A percentile compares a stretch with the other conserved stretches of the same genome.
phyloP scores from a whole-genome alignment of 1,140 invertebrate species.

The Lordiphosa stackelbergi region DNA sequence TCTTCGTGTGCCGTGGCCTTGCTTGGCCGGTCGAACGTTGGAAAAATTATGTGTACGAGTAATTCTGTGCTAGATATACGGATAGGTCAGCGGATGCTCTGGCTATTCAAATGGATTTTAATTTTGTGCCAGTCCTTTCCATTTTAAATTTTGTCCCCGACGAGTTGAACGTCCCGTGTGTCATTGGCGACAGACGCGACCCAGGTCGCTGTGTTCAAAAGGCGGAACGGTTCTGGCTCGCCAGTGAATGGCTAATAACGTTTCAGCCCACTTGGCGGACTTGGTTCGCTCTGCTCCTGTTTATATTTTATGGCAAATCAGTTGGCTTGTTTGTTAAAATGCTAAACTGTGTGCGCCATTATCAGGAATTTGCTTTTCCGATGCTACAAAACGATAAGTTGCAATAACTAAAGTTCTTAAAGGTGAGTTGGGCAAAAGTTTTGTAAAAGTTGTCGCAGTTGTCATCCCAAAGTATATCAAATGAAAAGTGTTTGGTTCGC shows the following conservation, averaged over 20 bases:
- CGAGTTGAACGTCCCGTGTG: background rate
- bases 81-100: too few relatives aligned
- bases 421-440: conserved; percentile 16
- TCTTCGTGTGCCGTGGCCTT: background rate
- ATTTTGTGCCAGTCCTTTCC: too few relatives aligned
- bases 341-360: conserved; percentile 30
- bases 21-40: too few relatives aligned
- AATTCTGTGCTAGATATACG: too few relatives aligned
- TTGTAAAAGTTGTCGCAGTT: conserved; percentile 2
- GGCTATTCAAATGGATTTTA: too few relatives aligned
- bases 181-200: background rate
- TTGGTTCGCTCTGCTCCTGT: conserved; percentile 11
- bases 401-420: conserved; percentile 6
- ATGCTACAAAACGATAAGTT: background rate
- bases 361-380: conserved; percentile 15
- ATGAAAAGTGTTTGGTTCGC: too few relatives aligned
- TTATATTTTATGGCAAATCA: conserved; percentile 23
- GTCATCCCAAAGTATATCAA: too few relatives aligned
- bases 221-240: conserved; percentile 29
- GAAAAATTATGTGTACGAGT: too few relatives aligned
- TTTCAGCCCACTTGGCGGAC: conserved; percentile 25
- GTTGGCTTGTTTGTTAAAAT: conserved; percentile 26
- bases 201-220: background rate
- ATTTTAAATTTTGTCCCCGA: background rate
- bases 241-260: conserved; percentile 26